Percentiles rank a stretch among this genome's conserved stretches.
These are phyloP conservation scores for Steinernema feltiae DNA, from an alignment of 1,140 invertebrate species.

Conservation along the genomic window DNA sequence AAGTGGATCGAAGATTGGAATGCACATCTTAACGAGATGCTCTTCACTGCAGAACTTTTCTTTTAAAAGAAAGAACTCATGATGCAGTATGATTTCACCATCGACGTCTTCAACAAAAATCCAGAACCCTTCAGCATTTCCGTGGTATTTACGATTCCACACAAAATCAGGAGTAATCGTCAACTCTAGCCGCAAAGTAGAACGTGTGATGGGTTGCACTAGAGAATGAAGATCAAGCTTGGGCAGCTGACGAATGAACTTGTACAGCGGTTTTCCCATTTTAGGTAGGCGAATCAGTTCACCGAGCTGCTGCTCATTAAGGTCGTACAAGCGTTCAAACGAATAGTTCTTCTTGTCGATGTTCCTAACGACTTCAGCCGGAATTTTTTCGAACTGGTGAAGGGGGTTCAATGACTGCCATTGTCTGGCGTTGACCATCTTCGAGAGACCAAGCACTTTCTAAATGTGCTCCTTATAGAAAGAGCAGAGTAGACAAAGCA, in stretches of 20 bases:
- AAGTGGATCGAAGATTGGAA: constrained; percentile 93
- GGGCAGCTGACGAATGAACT: constrained; percentile 76
- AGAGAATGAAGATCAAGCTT: constrained; percentile 51
- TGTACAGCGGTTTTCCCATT: constrained; percentile 91
- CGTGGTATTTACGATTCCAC: constrained; percentile 92
- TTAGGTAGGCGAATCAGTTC: constrained; percentile 91
- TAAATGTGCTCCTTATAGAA: constrained; percentile 22
- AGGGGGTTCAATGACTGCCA: constrained; percentile 99
- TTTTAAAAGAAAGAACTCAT: constrained; percentile 95
- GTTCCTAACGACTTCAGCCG: constrained; percentile 92
- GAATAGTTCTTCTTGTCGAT: constrained; percentile 83
- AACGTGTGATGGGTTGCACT: constrained; percentile 82
- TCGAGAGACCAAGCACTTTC: constrained; percentile 87
- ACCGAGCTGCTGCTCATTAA: constrained; percentile 92
- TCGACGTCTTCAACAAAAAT: constrained; percentile 97
- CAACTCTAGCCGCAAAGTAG: constrained; percentile 84
- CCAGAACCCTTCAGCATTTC: constrained; percentile 94
- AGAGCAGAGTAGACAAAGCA: constrained; percentile 8
- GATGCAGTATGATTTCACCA: constrained; percentile 83
- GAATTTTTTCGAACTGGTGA: constrained; percentile 93
- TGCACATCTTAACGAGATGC: constrained; percentile 93
- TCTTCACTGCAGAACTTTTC: constrained; percentile 87
- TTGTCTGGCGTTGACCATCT: constrained; percentile 88
- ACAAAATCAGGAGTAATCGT: constrained; percentile 99
- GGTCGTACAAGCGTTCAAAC: constrained; percentile 76